Base-by-base conservation (phyloP, 2,113 vertebrate genomes). In the Passer montanus region DNA sequence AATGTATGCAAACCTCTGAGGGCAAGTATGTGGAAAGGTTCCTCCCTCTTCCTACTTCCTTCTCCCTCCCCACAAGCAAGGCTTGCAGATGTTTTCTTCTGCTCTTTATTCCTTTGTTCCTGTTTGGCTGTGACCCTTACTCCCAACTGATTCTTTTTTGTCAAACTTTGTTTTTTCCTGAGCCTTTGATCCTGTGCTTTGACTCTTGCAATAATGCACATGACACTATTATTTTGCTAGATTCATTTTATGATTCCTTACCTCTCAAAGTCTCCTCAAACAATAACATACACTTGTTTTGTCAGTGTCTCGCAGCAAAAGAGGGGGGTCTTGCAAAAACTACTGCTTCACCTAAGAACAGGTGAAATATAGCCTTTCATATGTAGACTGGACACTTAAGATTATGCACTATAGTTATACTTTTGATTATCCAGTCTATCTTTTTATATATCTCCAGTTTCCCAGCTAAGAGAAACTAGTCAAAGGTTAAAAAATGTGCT, bases 101-200 rank as follows among this genome's bases (percentile, higher is more conserved):
- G 66, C 67, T 90, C 75, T 97, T 96, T 96, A 84, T 92, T 97
- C 90, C 89, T 66, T 93, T 97, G 78, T 93, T 97, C 76, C 94
- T 96, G 35, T 95, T 97, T 93, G 78, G 28, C 86, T 95, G 55
- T 91, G 86, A 96, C 88, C 90, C 88, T 94, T 83, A 85, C 78
- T 97, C 78, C 74, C 67, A 58, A 79, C 56, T 87, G 94, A 94
- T 94, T 81, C 47, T 87, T 80, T 87, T 87, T 80, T 60, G 87
- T 96, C 85, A 96, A 95, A 95, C 86, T 88, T 97, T 96, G 84
- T 92, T 96, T 96, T 96, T 91, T 84, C 80, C 95, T 67, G 35
- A 89, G 46, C 15, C 73, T 97, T 97, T 95, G 87, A 95, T 94
- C 68, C 46, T 91, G 59, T 67, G 73, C 81, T 95, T 93, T 95